phyloP scores from a whole-genome alignment of 2,888 invertebrate genomes.

The Cephus pulcher region DNA sequence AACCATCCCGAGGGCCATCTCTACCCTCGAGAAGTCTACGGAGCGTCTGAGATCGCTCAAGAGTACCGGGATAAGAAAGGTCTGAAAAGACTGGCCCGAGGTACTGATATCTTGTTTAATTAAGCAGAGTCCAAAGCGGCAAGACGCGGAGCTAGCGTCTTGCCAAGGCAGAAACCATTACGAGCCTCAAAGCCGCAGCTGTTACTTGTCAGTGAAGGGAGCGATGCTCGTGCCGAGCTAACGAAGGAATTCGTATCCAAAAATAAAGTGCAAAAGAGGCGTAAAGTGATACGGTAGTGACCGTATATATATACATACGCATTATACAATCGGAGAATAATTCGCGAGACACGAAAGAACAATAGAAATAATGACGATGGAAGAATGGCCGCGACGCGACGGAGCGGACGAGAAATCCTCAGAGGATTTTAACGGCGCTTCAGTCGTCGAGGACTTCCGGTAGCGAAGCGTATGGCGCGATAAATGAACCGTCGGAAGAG shows the following conservation, averaged over 20 bases:
- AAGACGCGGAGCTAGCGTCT: neutral
- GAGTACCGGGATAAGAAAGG: no score
- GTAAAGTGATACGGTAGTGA: no score
- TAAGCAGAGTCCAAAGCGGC: conserved; percentile 40
- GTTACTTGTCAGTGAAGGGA: neutral
- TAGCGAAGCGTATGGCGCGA: no score
- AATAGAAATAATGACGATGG: neutral
- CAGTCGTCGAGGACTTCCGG: no score
- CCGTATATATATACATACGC: no score
- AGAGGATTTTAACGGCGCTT: no score
- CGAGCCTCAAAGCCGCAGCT: neutral
- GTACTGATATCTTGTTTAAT: conserved; percentile 52
- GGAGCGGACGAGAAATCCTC: neutral
- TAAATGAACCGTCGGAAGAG: no score
- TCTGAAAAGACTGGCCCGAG: conserved; percentile 2
- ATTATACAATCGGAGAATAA: neutral
- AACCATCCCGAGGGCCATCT: no score
- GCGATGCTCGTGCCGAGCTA: neutral
- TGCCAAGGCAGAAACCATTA: neutral
- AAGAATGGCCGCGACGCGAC: neutral
- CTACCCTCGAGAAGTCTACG: no score
- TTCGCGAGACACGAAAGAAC: neutral
- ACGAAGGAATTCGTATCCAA: neutral
- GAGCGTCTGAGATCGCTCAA: no score
- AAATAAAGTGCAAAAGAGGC: neutral